Evolutionary conservation across 2,797 vertebrate genomes (phyloP).

Genomic region (Sebastes baramenuke): DNA sequence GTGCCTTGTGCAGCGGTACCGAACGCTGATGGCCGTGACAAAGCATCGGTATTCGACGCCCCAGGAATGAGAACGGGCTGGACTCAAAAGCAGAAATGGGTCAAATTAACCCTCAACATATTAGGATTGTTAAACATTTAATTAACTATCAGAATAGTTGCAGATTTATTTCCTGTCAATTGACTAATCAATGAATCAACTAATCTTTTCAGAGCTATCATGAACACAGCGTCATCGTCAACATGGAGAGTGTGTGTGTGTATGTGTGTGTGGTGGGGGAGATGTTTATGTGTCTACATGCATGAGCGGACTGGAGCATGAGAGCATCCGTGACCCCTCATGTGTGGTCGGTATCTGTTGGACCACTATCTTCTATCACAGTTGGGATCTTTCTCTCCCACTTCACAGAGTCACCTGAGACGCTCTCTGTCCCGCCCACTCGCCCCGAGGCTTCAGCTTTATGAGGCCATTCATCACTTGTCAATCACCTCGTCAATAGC

Average conservation of each 20-base stretch:
- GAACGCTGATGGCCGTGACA: neutral
- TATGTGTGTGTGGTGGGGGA: neutral
- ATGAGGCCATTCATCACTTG: slow-evolving; percentile 44
- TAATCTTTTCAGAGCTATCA: neutral
- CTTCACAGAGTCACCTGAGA: slow-evolving; percentile 62
- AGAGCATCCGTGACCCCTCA: slow-evolving; percentile 41
- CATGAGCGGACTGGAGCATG: slow-evolving; percentile 26
- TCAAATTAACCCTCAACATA: neutral
- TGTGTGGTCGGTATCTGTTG: slow-evolving; percentile 59
- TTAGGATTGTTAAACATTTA: too few relatives aligned
- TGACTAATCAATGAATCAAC: neutral
- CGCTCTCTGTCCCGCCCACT: slow-evolving; percentile 26
- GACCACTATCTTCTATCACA: slow-evolving; percentile 41
- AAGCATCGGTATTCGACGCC: rapidly evolving
- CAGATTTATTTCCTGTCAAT: neutral
- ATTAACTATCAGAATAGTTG: too few relatives aligned
- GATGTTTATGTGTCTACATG: neutral
- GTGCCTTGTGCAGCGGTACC: rapidly evolving
- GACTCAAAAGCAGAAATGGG: neutral
- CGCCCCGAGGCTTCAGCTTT: slow-evolving; percentile 62
- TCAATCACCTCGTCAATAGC: slow-evolving; percentile 49
- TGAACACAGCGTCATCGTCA: neutral
- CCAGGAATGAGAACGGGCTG: rapidly evolving
- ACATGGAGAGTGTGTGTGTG: neutral
- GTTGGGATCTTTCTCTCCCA: slow-evolving; percentile 45